Base-by-base conservation (phyloP, 2,888 invertebrate species). In the Tuberolachnus salignus region DNA sequence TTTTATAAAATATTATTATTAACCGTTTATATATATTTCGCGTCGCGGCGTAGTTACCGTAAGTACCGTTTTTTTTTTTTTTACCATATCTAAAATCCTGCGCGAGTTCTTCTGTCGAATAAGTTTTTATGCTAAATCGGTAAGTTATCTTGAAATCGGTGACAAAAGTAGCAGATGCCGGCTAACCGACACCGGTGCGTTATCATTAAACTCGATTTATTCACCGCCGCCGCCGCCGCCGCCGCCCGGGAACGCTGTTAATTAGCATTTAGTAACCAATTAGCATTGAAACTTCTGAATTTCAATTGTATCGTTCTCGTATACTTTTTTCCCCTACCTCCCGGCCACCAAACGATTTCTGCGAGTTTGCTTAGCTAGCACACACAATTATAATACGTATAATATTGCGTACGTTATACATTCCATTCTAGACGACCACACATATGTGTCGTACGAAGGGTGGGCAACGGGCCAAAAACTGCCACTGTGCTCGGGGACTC, bases 401-500 rank as follows among this genome's bases (percentile, higher is more conserved):
- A 55, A 1, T 34, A 34, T 34, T 34, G 23, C 23, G 19, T 21
- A 55, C 2, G 1, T 9, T 16, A 14, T 46, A 34, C 19, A 19
- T 72, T 49, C 19, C 19, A 72, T 51, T n/a, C n/a, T 46, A 66
- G 66, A 67, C 75, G 66, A 57, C 66, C 75, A 75, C 59, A 78
- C 78, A 34, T 67, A 21, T 69, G 46, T 69, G n/a, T 53, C 42
- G 34, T 34, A 55, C 26, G n/a, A n/a, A 59, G 67, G 78, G 69
- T 14, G 55, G 75, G 75, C 75, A 67, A 67, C 14, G 19, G 26
- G 75, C 75, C 78, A 78, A 49, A n/a, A 21, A 75, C 26, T 34
- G 21, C 57, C 67, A 21, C 57, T 23, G 4, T 69, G 19, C 16
- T n/a, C n/a, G n/a, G n/a, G 16, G 19, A 26, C 34, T 67, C 69